Percentiles rank a stretch among this genome's conserved stretches.
Evolutionary conservation across 2,888 invertebrate species (phyloP).

Genomic region (Tryphoninae sp.): DNA sequence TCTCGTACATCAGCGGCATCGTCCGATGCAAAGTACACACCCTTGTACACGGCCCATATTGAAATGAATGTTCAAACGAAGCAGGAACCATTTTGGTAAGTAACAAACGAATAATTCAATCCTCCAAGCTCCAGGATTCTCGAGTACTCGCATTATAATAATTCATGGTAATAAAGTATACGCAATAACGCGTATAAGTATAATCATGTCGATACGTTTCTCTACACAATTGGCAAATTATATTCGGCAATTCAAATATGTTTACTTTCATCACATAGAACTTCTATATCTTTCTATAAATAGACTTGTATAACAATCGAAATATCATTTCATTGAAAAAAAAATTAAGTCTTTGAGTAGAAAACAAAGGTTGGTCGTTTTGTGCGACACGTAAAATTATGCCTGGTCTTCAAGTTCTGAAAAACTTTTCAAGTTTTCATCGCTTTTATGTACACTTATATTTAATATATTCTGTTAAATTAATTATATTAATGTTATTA

Average conservation of each 20-base stretch:
- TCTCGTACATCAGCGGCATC: background rate
- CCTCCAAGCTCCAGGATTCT: constrained; percentile 46
- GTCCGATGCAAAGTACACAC: background rate
- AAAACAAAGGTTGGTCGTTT: constrained; percentile 56
- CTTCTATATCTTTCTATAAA: constrained; percentile 23
- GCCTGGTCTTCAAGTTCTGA: background rate
- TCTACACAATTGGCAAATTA: constrained; percentile 42
- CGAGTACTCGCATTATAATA: constrained; percentile 31
- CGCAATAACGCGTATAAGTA: constrained; percentile 28
- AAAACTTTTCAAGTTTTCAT: background rate
- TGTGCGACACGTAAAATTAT: constrained; percentile 33
- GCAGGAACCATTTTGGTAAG: constrained; percentile 62
- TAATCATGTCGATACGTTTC: constrained; percentile 49
- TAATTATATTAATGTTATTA: constrained; percentile 39
- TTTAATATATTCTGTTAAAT: constrained; percentile 14
- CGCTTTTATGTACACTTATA: background rate
- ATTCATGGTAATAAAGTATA: constrained; percentile 23
- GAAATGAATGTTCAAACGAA: constrained; percentile 47
- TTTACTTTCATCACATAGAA: no score
- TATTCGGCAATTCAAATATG: constrained; percentile 39
- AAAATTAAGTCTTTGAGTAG: constrained; percentile 52
- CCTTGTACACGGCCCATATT: constrained; percentile 14
- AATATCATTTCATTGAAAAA: constrained; percentile 41
- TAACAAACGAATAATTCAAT: constrained; percentile 59
- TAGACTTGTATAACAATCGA: constrained; percentile 36